Evolutionary conservation across 1,140 invertebrate genomes (phyloP), one percentile per base, ranked within the genome.

Genomic region (Trichomalopsis sarcophagae): DNA sequence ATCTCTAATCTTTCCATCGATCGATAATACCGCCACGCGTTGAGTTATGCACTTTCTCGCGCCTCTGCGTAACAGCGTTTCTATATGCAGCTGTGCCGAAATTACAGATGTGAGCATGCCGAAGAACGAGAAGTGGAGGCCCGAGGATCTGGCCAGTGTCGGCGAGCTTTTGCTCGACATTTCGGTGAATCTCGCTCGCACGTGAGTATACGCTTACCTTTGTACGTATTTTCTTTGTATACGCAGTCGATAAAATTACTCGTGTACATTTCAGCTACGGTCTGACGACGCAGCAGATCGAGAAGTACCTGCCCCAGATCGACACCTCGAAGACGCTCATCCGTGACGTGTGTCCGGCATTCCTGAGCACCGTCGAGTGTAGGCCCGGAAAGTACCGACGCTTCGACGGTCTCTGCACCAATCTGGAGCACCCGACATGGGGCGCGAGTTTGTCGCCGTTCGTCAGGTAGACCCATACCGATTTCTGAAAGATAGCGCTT

Each of bases 321-420:
- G 97, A 99, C 90, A 98, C 97, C 0, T 97, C 96, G 7, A 97
- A 97, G 88, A 98, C 98, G 0, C 93, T 97, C 5, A 97, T 98
- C 84, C 94, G 96, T 11, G 97, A 98, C 87, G 95, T 98, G 1
- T 99, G 98, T 90, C 97, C 97, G 5, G 96, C 97, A 1, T 97
- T 97, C 90, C 94, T 98, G 87, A 96, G 96, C 1, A 96, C 97
- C 82, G 97, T 98, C 1, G 96, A 98, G 91, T 98, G 97, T 89
- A 94, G 96, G 30, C 95, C 97, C 4, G 97, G 97, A n/a, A 98
- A 98, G 89, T 99, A 98, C 92, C 94, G 98, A 3, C 94, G 97
- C 9, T 95, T 96, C 81, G 97, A 98, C 92, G 98, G 98, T 0
- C 95, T 98, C 11, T 99, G 98, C 92, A 99, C 98, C 84, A 99